Base-by-base conservation (phyloP, 2,113 vertebrate genomes). In the Lota lota region DNA sequence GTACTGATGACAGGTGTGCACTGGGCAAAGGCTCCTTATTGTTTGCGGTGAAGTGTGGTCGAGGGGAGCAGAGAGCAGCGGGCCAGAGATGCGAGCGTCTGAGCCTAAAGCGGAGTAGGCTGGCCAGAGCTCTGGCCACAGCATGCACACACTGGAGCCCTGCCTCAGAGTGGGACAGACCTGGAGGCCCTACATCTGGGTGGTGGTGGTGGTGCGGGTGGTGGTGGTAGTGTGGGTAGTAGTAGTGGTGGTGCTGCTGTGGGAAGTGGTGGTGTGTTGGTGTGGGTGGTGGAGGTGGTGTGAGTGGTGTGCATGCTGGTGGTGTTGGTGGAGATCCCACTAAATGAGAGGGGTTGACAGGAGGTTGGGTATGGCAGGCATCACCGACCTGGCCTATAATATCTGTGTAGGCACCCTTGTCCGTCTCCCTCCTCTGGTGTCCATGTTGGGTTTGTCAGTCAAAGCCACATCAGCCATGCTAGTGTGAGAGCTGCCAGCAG, bases 41-140 rank as follows among this genome's bases (percentile, higher is more conserved):
- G 76, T 77, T 63, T 57, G 70, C 60, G 70, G 79, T 78, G 78
- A 79, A 76, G 68, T 77, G 74, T 72, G 79, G 85, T 78, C 68
- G 74, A 81, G 68, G 72, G 67, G 73, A 72, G 68, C 54, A 64
- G 72, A 83, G 71, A 77, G 40, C 61, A 80, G 73, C 59, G 24
- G 19, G 64, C 73, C 73, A 76, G 75, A 76, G 81, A 77, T 57
- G 72, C 73, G 70, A 80, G 72, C 70, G 72, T 85, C 80, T 84
- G 79, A 85, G 81, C 62, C 68, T 65, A 51, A 67, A 64, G 75
- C 81, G 86, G 78, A 73, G 76, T 66, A 80, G 77, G 84, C 82
- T 87, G 84, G 86, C 28, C 28, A 33, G 82, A 85, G 72, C 83
- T 76, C 68, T 88, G 79, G 82, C 81, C 67, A 75, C 83, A 84